Conservation (phyloP, 2,797 vertebrate species). For the Odontamblyopus lacepedii region DNA sequence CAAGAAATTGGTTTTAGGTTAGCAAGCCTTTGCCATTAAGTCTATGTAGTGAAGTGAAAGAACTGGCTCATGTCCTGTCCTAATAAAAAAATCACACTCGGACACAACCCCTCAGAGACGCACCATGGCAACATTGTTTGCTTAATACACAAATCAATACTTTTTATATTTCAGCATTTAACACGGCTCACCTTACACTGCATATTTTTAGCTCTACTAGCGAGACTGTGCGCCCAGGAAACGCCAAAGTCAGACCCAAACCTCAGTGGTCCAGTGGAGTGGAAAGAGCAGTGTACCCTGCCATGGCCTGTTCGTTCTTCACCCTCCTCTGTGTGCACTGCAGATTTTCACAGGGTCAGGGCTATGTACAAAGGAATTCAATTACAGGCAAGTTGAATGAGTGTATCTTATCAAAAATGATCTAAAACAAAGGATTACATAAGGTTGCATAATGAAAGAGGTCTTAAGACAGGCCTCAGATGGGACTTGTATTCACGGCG, state of each 20-base stretch:
- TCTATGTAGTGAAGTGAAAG: conserved; percentile 15
- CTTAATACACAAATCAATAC: conserved; percentile 47
- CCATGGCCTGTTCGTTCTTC: not conserved
- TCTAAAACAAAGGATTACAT: not conserved
- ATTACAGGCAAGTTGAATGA: not conserved
- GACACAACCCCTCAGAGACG: conserved; percentile 17
- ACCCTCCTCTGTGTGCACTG: not conserved
- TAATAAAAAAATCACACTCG: conserved; percentile 22
- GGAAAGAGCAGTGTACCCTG: not conserved
- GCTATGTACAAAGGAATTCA: not conserved
- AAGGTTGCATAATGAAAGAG: not conserved
- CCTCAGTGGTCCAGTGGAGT: not conserved
- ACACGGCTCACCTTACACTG: conserved; percentile 33
- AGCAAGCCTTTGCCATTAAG: conserved; percentile 20
- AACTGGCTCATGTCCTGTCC: conserved; percentile 6
- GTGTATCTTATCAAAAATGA: not conserved
- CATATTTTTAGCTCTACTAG: conserved; percentile 41
- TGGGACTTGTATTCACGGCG: too few species aligned
- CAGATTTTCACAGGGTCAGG: not conserved
- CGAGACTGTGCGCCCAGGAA: conserved; percentile 16
- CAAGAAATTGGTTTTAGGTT: conserved; percentile 19
- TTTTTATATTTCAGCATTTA: conserved; percentile 45
- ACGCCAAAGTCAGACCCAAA: conserved; percentile 18
- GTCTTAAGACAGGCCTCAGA: too few species aligned
- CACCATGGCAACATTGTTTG: conserved; percentile 29